phyloP scores from a whole-genome alignment of 2,113 vertebrate species.

The Rhinogobius similis region DNA sequence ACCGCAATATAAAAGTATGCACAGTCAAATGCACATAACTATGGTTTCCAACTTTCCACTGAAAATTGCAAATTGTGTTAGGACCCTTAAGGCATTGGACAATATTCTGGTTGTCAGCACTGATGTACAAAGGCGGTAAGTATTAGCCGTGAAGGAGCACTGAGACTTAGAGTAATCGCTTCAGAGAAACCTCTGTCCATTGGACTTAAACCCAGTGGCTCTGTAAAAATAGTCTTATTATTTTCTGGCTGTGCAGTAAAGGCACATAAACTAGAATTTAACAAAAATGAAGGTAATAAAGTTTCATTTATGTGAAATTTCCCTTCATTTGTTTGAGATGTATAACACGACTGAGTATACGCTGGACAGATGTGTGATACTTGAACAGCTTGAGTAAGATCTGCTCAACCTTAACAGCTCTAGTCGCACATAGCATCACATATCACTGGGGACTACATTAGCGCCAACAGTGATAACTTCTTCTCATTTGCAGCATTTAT shows the following conservation, averaged over 20 bases:
- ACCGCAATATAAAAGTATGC: constrained; percentile 5
- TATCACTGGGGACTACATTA: constrained; percentile 55
- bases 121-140: constrained; percentile 31
- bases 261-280: neutral
- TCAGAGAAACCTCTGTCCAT: constrained; percentile 14
- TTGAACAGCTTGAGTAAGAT: constrained; percentile 40
- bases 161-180: constrained; percentile 26
- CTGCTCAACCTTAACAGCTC: constrained; percentile 28
- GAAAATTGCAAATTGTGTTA: constrained; percentile 19
- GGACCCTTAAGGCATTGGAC: constrained; percentile 20
- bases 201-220: constrained; percentile 10
- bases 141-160: constrained; percentile 21
- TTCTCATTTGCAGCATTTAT: constrained; percentile 59
- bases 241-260: neutral
- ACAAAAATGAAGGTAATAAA: neutral
- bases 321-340: neutral
- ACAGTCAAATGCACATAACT: neutral
- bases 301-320: neutral
- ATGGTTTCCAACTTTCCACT: neutral
- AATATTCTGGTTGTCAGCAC: constrained; percentile 22
- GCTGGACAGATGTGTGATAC: constrained; percentile 33
- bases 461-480: constrained; percentile 42
- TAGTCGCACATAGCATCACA: constrained; percentile 27
- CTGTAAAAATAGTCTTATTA: constrained; percentile 18
- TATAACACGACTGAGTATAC: neutral